These are phyloP conservation scores for Eustalomyia histrio DNA, from an alignment of 2,888 invertebrate genomes.

Conservation along the genomic window DNA sequence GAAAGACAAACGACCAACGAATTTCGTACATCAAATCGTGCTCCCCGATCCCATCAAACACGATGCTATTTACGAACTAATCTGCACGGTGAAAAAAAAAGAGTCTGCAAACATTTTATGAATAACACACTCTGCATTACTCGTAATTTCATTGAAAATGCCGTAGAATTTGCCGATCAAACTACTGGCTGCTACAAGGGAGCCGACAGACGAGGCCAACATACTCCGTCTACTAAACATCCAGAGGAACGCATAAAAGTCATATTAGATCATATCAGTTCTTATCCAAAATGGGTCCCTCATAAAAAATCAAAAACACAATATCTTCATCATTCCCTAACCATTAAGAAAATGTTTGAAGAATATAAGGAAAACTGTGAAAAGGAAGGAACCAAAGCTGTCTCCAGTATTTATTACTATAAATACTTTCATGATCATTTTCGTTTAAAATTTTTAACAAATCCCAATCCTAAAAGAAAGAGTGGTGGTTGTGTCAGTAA, in stretches of 20 bases:
- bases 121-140: slow-evolving; percentile 57
- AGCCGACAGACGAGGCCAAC: slow-evolving; percentile 52
- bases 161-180: slow-evolving; percentile 61
- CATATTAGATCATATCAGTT: slow-evolving; percentile 60
- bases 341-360: slow-evolving; percentile 63
- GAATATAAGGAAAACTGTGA: slow-evolving; percentile 64
- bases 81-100: slow-evolving; percentile 60
- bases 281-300: slow-evolving; percentile 66
- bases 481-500: slow-evolving; percentile 40
- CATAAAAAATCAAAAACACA: slow-evolving; percentile 64
- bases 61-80: slow-evolving; percentile 61
- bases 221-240: slow-evolving; percentile 56
- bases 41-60: slow-evolving; percentile 58
- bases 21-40: slow-evolving; percentile 63
- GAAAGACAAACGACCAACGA: slow-evolving; percentile 43
- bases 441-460: slow-evolving; percentile 61
- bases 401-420: slow-evolving; percentile 60
- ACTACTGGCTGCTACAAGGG: slow-evolving; percentile 65
- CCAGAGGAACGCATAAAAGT: slow-evolving; percentile 47
- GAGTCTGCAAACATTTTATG: slow-evolving; percentile 66
- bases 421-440: slow-evolving; percentile 64
- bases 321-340: slow-evolving; percentile 63
- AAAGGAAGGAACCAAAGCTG: slow-evolving; percentile 44
- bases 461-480: slow-evolving; percentile 30
- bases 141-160: slow-evolving; percentile 61